Conservation (phyloP, 2,888 invertebrate species). For the Hoplodrina blanda region DNA sequence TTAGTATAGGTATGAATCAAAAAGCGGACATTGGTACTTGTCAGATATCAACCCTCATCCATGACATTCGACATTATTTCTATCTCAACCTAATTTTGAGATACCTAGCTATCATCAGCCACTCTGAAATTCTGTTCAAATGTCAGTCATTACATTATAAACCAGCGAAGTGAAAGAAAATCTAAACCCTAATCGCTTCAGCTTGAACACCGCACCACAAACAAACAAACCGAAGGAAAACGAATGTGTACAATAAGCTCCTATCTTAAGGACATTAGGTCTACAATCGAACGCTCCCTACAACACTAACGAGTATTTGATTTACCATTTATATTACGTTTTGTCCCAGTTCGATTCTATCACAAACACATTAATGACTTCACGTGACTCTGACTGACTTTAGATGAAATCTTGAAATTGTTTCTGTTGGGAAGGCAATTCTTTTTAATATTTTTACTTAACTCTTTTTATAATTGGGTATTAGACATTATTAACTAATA, state of each 20-base stretch:
- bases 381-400: slow-evolving; percentile 63
- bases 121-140: too few relatives aligned
- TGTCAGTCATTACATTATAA: too few relatives aligned
- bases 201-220: slow-evolving; percentile 48
- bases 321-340: slow-evolving; percentile 74
- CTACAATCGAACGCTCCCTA: slow-evolving; percentile 59
- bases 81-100: too few relatives aligned
- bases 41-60: too few relatives aligned
- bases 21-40: too few relatives aligned
- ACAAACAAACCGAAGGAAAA: slow-evolving; percentile 54
- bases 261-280: slow-evolving; percentile 65
- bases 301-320: slow-evolving; percentile 77
- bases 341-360: slow-evolving; percentile 71
- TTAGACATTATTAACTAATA: too few relatives aligned
- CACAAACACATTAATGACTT: slow-evolving; percentile 72
- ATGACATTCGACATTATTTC: too few relatives aligned
- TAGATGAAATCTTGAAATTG: slow-evolving; percentile 44
- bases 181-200: too few relatives aligned
- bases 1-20: too few relatives aligned
- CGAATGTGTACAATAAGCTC: slow-evolving; percentile 55
- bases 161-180: too few relatives aligned
- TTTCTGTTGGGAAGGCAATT: slow-evolving; percentile 14
- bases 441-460: slow-evolving; percentile 13
- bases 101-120: too few relatives aligned
- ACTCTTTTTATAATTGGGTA: too few relatives aligned